Base-by-base conservation (phyloP, 2,113 vertebrate species). In the Pomatostomus ruficeps region DNA sequence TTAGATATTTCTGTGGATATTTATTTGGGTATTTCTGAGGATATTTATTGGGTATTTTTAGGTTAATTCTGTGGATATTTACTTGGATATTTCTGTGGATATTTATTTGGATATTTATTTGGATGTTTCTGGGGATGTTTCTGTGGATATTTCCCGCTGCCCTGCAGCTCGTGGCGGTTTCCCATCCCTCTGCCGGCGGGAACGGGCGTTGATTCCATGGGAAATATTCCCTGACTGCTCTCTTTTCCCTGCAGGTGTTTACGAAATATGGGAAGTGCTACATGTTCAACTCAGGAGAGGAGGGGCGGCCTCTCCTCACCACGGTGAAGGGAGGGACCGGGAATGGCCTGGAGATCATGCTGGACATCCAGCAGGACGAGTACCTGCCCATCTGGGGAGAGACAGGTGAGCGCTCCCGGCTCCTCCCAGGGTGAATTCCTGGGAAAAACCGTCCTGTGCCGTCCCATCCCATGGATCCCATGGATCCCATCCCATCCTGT, bases 191-290 rank as follows among this genome's bases (percentile, higher is more conserved):
- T 52, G n/a, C 70, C 3, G 0, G 4, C 45, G 43, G 55, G n/a
- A 75, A 48, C 35, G 65, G 8, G 5, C 0, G 0, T 51, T 38
- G 33, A 10, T 75, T 25, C 20, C 10, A 14, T 10, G n/a, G 74
- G 51, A 57, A 51, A 18, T 62, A 16, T 1, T n/a, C 20, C 4
- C 19, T 80, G 17, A 35, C 85, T 72, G 84, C 51, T 93, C 61
- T 96, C 85, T 33, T 90, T 25, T 94, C 71, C 91, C 77, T 13
- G 3, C 97, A 99, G 99, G 99, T 99, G 96, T 99, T 99, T 98
- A 99, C 99, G 96, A 98, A 99, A 91, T 99, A 99, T 38, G 99
- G 99, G 87, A 99, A 99, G 97, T 99, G 99, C 97, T 99, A 99
- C 98, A 99, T 99, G 98, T 99, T 99, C 97, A 99, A 99, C 94